These are phyloP conservation scores for Erpetoichthys calabaricus DNA, from an alignment of 2,797 vertebrate genomes.

Conservation along the genomic window DNA sequence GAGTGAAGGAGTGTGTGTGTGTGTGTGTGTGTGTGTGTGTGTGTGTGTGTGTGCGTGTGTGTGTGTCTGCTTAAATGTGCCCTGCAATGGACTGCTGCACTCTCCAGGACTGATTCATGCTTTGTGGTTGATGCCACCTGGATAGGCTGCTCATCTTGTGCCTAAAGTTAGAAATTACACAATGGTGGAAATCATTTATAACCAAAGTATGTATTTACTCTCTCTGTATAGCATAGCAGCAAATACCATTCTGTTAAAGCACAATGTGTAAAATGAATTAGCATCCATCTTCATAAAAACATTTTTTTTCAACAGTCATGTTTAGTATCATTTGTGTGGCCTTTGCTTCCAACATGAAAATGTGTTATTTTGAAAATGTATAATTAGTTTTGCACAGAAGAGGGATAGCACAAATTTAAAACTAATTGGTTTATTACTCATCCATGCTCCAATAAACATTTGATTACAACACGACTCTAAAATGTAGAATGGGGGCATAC, in stretches of 20 bases:
- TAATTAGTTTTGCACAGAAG: constrained; percentile 10
- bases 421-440: constrained; percentile 29
- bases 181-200: too few species aligned
- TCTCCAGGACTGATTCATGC: too few species aligned
- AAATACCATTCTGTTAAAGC: background rate
- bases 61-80: background rate
- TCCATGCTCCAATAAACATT: constrained; percentile 15
- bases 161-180: too few species aligned
- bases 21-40: too few species aligned
- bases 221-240: background rate
- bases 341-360: constrained; percentile 7
- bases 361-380: constrained; percentile 11
- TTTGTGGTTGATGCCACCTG: too few species aligned
- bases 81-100: too few species aligned
- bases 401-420: constrained; percentile 17
- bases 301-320: constrained; percentile 1
- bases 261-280: background rate
- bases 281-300: background rate
- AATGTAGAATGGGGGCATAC: constrained; percentile 23
- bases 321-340: constrained; percentile 15
- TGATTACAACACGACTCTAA: constrained; percentile 18
- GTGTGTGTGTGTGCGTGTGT: too few species aligned
- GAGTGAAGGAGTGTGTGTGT: background rate
- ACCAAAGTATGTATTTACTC: background rate
- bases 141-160: too few species aligned